phyloP scores from a whole-genome alignment of 23 tunicate species.

The Phallusia fumigata region DNA sequence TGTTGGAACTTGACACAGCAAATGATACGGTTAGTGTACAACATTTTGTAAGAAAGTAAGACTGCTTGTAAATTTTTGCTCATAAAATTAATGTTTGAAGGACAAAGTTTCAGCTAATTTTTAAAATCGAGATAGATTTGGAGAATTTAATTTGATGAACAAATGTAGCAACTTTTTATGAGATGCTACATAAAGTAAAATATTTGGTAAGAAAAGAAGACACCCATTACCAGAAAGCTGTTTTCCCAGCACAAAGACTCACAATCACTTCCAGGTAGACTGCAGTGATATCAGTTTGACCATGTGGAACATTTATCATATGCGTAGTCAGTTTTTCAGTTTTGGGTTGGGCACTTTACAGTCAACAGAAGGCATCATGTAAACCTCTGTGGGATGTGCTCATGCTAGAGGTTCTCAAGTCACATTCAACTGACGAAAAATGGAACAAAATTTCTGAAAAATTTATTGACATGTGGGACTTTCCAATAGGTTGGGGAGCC shows the following conservation, averaged over 20 bases:
- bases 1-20: too few species aligned
- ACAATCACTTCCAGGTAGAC: background rate
- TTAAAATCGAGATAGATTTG: too few species aligned
- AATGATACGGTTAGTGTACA: too few species aligned
- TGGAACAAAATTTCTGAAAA: slow-evolving; percentile 1
- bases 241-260: background rate
- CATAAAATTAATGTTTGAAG: too few species aligned
- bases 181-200: slow-evolving; percentile 2
- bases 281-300: too few species aligned
- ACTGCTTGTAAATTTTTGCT: too few species aligned
- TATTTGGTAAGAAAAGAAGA: background rate
- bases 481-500: background rate
- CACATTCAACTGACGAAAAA: slow-evolving; percentile 1
- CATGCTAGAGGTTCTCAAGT: slow-evolving; percentile 5
- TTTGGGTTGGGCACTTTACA: slow-evolving; percentile 19
- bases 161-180: background rate
- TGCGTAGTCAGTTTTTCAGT: background rate
- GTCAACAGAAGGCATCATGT: slow-evolving; percentile 17
- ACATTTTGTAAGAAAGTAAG: too few species aligned
- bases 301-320: background rate
- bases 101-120: too few species aligned
- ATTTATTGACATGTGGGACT: slow-evolving; percentile 1
- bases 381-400: slow-evolving; percentile 21
- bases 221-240: background rate
- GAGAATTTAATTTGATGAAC: background rate